phyloP scores from a whole-genome alignment of 2,113 vertebrate genomes.

The Fregetta grallaria region DNA sequence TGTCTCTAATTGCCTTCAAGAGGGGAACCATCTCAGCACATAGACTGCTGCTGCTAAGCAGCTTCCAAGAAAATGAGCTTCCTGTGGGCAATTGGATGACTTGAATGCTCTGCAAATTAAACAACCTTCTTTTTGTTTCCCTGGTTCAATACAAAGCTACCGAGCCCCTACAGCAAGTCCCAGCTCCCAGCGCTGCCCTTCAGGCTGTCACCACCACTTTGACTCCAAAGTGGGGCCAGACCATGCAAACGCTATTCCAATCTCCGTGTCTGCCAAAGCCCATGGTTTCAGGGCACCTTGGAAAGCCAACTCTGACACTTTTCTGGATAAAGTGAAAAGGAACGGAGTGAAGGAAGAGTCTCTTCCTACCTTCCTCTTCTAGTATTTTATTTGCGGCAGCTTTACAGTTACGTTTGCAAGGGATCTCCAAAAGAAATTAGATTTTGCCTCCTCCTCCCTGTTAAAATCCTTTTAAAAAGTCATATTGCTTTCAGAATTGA shows the following conservation, averaged over 20 bases:
- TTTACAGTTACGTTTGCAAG: neutral
- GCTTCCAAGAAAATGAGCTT: neutral
- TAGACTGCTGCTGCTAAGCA: neutral
- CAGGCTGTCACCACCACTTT: neutral
- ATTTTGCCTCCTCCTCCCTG: neutral
- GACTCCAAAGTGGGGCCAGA: accelerated
- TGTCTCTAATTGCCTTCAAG: neutral
- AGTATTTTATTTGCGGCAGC: neutral
- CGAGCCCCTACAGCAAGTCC: accelerated
- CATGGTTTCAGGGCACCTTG: neutral
- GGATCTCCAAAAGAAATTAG: neutral
- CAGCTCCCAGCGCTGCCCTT: neutral
- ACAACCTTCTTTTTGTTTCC: neutral
- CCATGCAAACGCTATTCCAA: neutral
- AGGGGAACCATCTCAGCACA: neutral
- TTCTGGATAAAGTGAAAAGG: neutral
- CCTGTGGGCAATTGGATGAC: neutral
- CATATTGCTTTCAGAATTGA: neutral
- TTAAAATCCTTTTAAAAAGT: neutral
- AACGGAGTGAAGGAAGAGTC: neutral
- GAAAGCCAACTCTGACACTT: neutral
- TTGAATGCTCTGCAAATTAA: neutral
- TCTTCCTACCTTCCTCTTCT: neutral
- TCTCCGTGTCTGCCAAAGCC: neutral
- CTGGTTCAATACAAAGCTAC: neutral